Percentiles rank a stretch among this genome's conserved stretches.
Conservation (phyloP, 2,113 vertebrate species). For the Rhabdornis inornatus region DNA sequence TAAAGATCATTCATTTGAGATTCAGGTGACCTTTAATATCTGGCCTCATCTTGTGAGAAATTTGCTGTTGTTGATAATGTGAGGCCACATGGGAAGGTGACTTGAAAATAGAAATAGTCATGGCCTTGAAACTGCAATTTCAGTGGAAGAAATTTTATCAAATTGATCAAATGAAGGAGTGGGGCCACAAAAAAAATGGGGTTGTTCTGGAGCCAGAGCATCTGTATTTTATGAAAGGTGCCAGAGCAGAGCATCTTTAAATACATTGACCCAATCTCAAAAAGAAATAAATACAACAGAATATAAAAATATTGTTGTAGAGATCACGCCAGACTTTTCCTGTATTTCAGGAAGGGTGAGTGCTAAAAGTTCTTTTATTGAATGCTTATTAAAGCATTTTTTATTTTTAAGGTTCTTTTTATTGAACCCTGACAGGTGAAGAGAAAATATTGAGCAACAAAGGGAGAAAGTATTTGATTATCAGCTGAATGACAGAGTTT, state of each 20-base stretch:
- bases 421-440: background rate
- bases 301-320: background rate
- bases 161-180: background rate
- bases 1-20: background rate
- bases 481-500: background rate
- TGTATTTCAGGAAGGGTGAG: background rate
- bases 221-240: background rate
- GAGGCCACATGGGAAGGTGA: background rate
- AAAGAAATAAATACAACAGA: background rate
- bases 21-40: background rate
- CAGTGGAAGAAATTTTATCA: background rate
- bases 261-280: background rate
- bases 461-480: background rate
- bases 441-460: background rate
- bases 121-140: background rate
- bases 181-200: background rate
- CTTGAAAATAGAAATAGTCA: background rate
- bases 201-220: background rate
- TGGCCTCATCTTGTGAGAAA: background rate
- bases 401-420: background rate
- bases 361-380: background rate
- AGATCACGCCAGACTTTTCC: background rate
- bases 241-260: background rate
- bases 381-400: background rate
- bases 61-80: background rate